Conservation (phyloP, 2,113 vertebrate species). For the Laticauda colubrina region DNA sequence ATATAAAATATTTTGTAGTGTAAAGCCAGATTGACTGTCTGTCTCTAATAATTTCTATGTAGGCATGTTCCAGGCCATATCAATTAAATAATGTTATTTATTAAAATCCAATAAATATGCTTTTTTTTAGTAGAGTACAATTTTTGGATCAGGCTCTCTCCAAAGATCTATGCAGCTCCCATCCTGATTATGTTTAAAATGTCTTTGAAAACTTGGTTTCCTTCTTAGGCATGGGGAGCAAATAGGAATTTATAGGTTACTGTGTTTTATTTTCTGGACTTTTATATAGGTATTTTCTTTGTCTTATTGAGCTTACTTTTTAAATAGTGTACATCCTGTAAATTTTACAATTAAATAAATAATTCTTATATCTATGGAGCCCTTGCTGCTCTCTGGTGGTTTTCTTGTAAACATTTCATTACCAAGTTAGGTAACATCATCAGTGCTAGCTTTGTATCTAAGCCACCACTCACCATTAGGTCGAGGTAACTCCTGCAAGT, state of each 20-base stretch:
- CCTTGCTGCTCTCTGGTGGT: not conserved
- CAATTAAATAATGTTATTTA: not conserved
- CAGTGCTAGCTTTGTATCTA: not conserved
- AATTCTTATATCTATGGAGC: not conserved
- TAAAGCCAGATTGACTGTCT: not conserved
- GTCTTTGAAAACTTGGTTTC: not conserved
- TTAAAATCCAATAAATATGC: not conserved
- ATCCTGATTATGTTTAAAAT: not conserved
- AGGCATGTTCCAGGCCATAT: not conserved
- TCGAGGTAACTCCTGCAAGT: not conserved
- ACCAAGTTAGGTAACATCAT: not conserved
- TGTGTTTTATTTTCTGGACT: not conserved
- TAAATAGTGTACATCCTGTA: not conserved
- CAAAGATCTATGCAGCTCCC: not conserved
- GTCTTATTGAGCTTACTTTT: not conserved
- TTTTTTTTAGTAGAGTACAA: not conserved
- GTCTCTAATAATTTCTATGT: not conserved
- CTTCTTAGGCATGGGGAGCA: not conserved
- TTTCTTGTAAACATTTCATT: not conserved
- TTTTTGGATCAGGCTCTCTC: not conserved
- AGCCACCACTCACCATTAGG: not conserved
- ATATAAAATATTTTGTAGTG: not conserved
- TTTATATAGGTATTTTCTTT: not conserved
- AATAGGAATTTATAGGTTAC: not conserved
- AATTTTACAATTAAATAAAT: not conserved